phyloP scores from a whole-genome alignment of 1,140 invertebrate genomes.

The Ectropis grisescens region DNA sequence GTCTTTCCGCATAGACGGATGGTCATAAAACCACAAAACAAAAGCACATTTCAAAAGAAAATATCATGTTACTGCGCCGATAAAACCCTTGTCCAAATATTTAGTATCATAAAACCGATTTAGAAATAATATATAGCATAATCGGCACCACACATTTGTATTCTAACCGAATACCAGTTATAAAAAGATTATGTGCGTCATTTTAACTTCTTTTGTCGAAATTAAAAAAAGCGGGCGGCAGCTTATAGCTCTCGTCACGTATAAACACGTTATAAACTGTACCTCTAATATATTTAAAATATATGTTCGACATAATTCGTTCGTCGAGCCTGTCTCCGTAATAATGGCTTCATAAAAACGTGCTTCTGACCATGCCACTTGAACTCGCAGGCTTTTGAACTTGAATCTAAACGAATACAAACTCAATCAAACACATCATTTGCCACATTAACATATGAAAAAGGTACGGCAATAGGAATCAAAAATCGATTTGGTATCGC shows the following conservation, averaged over 20 bases:
- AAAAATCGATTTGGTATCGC: conserved; percentile 44
- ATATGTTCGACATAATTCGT: conserved; percentile 36
- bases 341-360: conserved; percentile 16
- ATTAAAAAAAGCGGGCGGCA: conserved; percentile 42
- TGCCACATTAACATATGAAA: conserved; percentile 54
- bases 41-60: conserved; percentile 36
- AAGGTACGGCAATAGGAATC: conserved; percentile 40
- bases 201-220: conserved; percentile 50
- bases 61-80: conserved; percentile 59
- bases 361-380: conserved; percentile 13
- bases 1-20: conserved; percentile 50
- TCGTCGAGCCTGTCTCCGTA: conserved; percentile 7
- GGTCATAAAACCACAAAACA: conserved; percentile 53
- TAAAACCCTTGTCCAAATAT: conserved; percentile 65
- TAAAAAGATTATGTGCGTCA: conserved; percentile 55
- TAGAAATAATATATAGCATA: conserved; percentile 60
- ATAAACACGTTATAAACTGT: conserved; percentile 40
- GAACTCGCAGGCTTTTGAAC: too few relatives aligned
- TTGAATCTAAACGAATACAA: too few relatives aligned
- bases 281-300: conserved; percentile 55
- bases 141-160: conserved; percentile 51
- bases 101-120: conserved; percentile 64
- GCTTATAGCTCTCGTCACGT: conserved; percentile 48
- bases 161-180: conserved; percentile 42
- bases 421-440: conserved; percentile 25